phyloP scores from a whole-genome alignment of 2,113 vertebrate genomes.

The Shinisaurus crocodilurus region DNA sequence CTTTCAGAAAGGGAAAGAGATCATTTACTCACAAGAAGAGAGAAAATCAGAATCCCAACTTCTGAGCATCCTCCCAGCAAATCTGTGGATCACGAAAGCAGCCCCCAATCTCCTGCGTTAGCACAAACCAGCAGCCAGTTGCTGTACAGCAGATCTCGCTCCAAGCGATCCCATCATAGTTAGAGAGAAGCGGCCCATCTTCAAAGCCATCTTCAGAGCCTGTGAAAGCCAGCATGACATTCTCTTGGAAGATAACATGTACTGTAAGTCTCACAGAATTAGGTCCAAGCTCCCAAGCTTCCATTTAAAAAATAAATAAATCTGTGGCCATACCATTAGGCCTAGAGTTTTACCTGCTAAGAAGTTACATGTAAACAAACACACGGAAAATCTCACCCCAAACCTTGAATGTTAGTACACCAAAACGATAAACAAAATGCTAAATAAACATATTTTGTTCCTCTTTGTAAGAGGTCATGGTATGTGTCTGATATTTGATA shows the following conservation, averaged over 20 bases:
- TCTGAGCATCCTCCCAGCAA: constrained; percentile 23
- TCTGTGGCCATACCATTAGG: background rate
- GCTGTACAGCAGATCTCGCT: background rate
- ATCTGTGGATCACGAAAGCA: background rate
- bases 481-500: background rate
- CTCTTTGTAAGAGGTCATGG: background rate
- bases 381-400: background rate
- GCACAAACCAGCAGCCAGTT: background rate
- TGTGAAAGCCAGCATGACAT: background rate
- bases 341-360: background rate
- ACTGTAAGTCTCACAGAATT: background rate
- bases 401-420: background rate
- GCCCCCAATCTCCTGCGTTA: rapidly evolving
- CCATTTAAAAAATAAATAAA: background rate
- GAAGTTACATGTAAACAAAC: background rate
- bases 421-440: background rate
- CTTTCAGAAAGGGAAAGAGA: constrained; percentile 51
- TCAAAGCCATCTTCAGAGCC: background rate
- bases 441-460: constrained; percentile 7
- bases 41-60: constrained; percentile 26
- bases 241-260: background rate
- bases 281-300: background rate
- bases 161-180: rapidly evolving
- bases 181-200: rapidly evolving
- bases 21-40: constrained; percentile 39